Percentiles rank a stretch among this genome's conserved stretches.
These are phyloP conservation scores for Solenopsis invicta DNA, from an alignment of 1,140 invertebrate species.

Conservation along the genomic window DNA sequence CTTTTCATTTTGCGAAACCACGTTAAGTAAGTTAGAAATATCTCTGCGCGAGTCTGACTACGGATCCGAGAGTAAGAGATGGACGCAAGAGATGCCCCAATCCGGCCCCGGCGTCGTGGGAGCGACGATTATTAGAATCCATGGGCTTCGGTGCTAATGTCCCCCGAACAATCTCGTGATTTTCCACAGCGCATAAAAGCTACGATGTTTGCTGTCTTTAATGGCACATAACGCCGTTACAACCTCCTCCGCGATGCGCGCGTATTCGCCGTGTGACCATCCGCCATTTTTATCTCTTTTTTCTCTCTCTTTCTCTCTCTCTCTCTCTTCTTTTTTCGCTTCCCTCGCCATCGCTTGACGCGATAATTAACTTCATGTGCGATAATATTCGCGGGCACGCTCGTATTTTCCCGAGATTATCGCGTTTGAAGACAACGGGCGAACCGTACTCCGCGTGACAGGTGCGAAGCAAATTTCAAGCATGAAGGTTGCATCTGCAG, in stretches of 20 bases:
- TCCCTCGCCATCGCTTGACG: neutral
- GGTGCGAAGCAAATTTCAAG: slow-evolving; percentile 45
- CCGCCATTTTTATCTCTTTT: slow-evolving; percentile 43
- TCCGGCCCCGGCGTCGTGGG: slow-evolving; percentile 24
- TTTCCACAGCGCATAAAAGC: slow-evolving; percentile 67
- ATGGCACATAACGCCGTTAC: slow-evolving; percentile 62
- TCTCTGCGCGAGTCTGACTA: neutral
- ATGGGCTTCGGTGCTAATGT: slow-evolving; percentile 51
- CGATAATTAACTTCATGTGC: slow-evolving; percentile 55
- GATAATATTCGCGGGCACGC: slow-evolving; percentile 61
- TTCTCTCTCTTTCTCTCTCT: neutral
- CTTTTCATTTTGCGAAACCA: neutral
- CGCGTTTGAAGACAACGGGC: slow-evolving; percentile 21
- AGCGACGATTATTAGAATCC: slow-evolving; percentile 61
- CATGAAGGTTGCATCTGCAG: slow-evolving; percentile 35
- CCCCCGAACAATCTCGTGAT: slow-evolving; percentile 63
- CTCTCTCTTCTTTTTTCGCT: neutral
- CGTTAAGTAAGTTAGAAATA: neutral
- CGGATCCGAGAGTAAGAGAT: neutral
- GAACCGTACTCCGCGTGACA: slow-evolving; percentile 32
- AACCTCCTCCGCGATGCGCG: slow-evolving; percentile 23
- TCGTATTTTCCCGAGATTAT: slow-evolving; percentile 53
- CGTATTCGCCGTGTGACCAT: slow-evolving; percentile 53
- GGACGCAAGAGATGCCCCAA: slow-evolving; percentile 12
- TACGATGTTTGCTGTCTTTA: slow-evolving; percentile 65